Evolutionary conservation across 2,113 vertebrate genomes (phyloP), one percentile per base, ranked within the genome.

Genomic region (Panurus biarmicus): DNA sequence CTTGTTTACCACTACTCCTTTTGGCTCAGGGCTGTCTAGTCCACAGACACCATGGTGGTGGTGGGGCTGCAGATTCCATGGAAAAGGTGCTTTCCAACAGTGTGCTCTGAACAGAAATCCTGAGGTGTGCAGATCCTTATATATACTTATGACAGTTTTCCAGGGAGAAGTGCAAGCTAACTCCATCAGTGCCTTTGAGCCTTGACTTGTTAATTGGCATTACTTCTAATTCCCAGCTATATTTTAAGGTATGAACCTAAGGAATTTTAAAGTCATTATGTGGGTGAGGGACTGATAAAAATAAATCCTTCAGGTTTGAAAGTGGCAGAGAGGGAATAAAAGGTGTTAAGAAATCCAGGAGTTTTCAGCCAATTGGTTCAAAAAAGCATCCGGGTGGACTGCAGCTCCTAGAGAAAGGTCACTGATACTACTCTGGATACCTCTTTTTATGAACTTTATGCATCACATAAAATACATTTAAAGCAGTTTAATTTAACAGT

Each of bases 241-340:
- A 97, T 97, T 97, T 98, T 97, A 97, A 98, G 97, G 97, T 97
- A 98, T 97, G 97, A 98, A 98, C 97, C 96, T 97, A 96, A 98
- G 97, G 98, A 98, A 97, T 97, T 98, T 98, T 97, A 97, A 98
- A 97, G 97, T 98, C 97, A 98, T 98, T 98, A 98, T 98, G 96
- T 97, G 96, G 94, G 95, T 97, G 96, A 97, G 97, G 96, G 97
- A 97, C 96, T 97, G 94, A 97, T 98, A 97, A 97, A 98, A 98
- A 98, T 97, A 98, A 97, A 97, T 97, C 97, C 97, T 98, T 97
- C 97, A 97, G 96, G 97, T 97, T 97, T 97, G 94, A 95, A 97
- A 98, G 96, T 96, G 95, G 96, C 92, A 96, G 92, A 96, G 92
- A 96, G 97, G 97, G 97, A 97, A 96, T 97, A 97, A 87, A 91